A percentile compares a stretch with the other conserved stretches of the same genome.
These are phyloP conservation scores for Bufo gargarizans DNA, from an alignment of 2,113 vertebrate genomes.

Conservation along the genomic window DNA sequence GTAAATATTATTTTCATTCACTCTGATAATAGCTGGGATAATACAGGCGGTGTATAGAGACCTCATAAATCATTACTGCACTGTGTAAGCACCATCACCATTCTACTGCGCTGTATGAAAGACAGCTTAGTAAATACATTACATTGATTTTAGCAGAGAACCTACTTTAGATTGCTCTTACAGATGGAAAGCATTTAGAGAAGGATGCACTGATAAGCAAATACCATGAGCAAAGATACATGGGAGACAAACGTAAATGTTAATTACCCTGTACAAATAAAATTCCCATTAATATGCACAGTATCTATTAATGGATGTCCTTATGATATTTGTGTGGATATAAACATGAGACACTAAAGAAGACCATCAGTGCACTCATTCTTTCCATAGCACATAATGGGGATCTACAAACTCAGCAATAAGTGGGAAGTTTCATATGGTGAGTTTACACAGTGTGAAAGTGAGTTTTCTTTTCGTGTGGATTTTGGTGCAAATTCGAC, in stretches of 20 bases:
- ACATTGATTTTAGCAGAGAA: conserved; percentile 1
- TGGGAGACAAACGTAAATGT: not conserved
- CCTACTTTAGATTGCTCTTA: not conserved
- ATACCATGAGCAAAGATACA: not conserved
- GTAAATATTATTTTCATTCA: conserved; percentile 5
- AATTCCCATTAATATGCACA: not conserved
- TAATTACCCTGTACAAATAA: not conserved
- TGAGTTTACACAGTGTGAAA: too few relatives aligned
- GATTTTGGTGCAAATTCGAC: too few relatives aligned
- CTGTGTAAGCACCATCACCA: conserved; percentile 2
- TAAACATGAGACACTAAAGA: not conserved
- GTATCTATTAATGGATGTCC: not conserved
- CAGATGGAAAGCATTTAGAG: not conserved
- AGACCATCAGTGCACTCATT: not conserved
- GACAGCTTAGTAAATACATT: not conserved
- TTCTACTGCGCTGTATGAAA: not conserved
- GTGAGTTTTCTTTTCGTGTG: too few relatives aligned
- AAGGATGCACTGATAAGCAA: not conserved
- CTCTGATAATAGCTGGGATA: not conserved
- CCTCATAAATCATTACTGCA: not conserved
- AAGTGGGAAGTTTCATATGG: too few relatives aligned
- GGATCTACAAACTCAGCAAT: not conserved
- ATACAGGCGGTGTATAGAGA: not conserved
- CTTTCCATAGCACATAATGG: not conserved
- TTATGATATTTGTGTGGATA: not conserved